A percentile compares a stretch with the other conserved stretches of the same genome.
Evolutionary conservation across 2,113 vertebrate genomes (phyloP).

Genomic region (Callaeas wilsoni): DNA sequence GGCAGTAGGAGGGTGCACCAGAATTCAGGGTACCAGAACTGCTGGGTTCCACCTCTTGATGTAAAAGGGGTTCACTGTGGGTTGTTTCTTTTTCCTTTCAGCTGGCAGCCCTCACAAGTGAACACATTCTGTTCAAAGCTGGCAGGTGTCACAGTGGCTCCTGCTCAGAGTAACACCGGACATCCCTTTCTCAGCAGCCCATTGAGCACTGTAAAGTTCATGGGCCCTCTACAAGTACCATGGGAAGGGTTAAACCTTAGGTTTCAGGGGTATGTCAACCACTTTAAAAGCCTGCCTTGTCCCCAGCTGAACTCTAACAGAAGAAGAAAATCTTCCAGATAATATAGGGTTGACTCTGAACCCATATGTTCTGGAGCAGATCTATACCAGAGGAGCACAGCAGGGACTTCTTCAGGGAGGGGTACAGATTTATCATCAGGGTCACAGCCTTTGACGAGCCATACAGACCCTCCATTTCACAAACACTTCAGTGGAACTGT

Average conservation of each 20-base stretch:
- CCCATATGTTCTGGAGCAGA: not conserved
- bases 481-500: conserved; percentile 15
- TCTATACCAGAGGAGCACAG: not conserved
- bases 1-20: not conserved
- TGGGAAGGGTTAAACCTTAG: not conserved
- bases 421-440: not conserved
- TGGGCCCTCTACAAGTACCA: not conserved
- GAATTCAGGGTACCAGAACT: not conserved
- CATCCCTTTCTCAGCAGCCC: not conserved
- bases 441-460: not conserved
- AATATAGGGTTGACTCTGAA: not conserved
- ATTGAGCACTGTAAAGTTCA: not conserved
- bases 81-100: not conserved
- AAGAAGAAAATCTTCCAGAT: not conserved
- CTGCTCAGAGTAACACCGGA: not conserved
- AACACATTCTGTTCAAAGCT: not conserved
- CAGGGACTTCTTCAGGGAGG: not conserved
- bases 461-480: not conserved
- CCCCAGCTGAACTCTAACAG: not conserved
- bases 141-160: not conserved
- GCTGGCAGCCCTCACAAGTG: not conserved
- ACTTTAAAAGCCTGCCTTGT: not conserved
- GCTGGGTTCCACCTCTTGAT: not conserved
- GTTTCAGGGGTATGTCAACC: not conserved
- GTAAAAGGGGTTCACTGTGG: not conserved